phyloP scores from a whole-genome alignment of 2,113 vertebrate genomes.

The Xenopus laevis region DNA sequence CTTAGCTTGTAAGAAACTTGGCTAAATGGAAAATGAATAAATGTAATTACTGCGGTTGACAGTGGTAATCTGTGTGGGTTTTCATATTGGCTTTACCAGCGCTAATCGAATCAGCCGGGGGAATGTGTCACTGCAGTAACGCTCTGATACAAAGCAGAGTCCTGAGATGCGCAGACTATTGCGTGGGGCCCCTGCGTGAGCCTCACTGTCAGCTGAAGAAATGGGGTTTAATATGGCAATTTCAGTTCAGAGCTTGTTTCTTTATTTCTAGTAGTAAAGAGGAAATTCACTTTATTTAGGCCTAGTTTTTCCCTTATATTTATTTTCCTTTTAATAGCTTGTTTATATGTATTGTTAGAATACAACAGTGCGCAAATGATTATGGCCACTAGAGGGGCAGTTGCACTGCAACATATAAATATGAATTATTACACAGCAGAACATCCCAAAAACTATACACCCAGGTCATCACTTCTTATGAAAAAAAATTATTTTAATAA shows the following conservation, averaged over 20 bases:
- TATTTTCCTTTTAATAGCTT: too few relatives aligned
- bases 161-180: constrained; percentile 46
- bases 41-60: constrained; percentile 86
- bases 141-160: constrained; percentile 75
- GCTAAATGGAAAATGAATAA: constrained; percentile 88
- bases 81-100: constrained; percentile 79
- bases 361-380: too few relatives aligned
- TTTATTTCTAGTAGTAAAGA: neutral
- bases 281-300: too few relatives aligned
- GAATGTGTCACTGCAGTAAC: constrained; percentile 74
- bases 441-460: too few relatives aligned
- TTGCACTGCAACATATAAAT: too few relatives aligned
- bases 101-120: constrained; percentile 79
- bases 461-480: too few relatives aligned
- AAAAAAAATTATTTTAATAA: too few relatives aligned
- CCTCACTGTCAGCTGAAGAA: neutral
- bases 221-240: neutral
- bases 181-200: neutral
- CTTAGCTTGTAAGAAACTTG: constrained; percentile 79
- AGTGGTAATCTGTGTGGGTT: constrained; percentile 80
- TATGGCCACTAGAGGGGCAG: too few relatives aligned
- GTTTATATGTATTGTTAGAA: too few relatives aligned
- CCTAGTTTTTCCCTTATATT: too few relatives aligned
- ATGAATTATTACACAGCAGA: too few relatives aligned
- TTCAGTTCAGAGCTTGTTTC: neutral